phyloP scores from a whole-genome alignment of 2,888 invertebrate species.

The Sthenelais limicola region DNA sequence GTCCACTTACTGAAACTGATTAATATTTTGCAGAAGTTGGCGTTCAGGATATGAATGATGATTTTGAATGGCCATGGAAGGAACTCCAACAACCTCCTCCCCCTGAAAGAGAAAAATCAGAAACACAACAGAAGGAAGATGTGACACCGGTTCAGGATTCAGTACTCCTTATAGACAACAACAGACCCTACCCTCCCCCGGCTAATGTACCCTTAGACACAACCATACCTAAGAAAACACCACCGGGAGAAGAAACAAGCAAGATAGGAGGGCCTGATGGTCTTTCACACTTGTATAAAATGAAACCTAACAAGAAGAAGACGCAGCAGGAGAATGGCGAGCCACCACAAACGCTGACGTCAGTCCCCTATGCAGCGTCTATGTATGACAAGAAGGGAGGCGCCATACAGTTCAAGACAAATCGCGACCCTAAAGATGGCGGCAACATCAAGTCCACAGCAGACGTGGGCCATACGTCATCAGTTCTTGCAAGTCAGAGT shows the following conservation, averaged over 20 bases:
- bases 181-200: too few species aligned
- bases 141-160: too few species aligned
- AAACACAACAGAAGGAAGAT: too few species aligned
- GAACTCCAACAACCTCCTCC: too few species aligned
- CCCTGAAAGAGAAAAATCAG: too few species aligned
- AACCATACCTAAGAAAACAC: constrained; percentile 11
- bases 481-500: not conserved
- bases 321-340: not conserved
- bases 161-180: too few species aligned
- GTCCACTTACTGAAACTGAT: too few species aligned
- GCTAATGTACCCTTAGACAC: constrained; percentile 16
- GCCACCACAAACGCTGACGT: not conserved
- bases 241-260: constrained; percentile 7
- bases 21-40: too few species aligned
- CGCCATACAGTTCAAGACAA: constrained; percentile 14
- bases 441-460: not conserved
- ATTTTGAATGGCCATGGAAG: too few species aligned
- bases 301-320: not conserved
- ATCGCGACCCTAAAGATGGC: not conserved
- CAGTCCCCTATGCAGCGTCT: constrained; percentile 20
- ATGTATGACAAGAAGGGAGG: constrained; percentile 2
- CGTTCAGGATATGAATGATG: too few species aligned
- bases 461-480: not conserved
- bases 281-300: not conserved
- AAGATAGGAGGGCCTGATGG: not conserved